A percentile compares a stretch with the other conserved stretches of the same genome.
phyloP scores from a whole-genome alignment of 2,113 vertebrate species.

The Atrichornis clamosus region DNA sequence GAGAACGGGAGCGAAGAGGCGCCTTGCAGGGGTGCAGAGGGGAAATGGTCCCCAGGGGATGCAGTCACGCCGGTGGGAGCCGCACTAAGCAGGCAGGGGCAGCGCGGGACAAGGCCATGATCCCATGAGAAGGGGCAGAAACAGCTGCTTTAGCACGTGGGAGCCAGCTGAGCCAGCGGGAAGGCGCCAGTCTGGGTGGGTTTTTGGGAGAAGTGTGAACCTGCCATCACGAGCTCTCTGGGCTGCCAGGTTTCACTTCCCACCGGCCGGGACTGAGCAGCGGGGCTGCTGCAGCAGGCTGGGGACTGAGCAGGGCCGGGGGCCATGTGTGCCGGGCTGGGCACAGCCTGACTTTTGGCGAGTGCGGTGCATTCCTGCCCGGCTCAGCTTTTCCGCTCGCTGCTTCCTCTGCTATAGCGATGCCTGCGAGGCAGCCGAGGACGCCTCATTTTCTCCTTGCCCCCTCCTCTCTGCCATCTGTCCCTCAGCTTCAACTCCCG shows the following conservation, averaged over 20 bases:
- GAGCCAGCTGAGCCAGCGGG: neutral
- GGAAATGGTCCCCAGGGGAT: neutral
- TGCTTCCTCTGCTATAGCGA: neutral
- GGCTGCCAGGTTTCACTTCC: neutral
- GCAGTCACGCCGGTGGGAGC: neutral
- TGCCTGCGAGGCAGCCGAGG: neutral
- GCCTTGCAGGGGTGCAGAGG: neutral
- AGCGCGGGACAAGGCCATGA: neutral
- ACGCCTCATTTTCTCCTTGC: neutral
- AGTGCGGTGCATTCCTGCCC: neutral
- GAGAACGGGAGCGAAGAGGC: accelerated
- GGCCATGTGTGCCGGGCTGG: neutral
- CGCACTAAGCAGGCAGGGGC: neutral
- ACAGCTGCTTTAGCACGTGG: neutral
- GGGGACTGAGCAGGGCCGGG: neutral
- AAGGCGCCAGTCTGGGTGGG: neutral
- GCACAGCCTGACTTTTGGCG: neutral
- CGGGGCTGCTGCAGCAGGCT: neutral
- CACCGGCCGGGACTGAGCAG: accelerated
- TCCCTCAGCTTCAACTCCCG: neutral
- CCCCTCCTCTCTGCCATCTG: neutral
- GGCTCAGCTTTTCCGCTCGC: neutral
- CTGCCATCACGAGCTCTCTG: accelerated
- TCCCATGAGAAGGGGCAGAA: neutral
- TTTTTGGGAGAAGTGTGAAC: neutral